These are phyloP conservation scores for Nyctalus aviator DNA, from an alignment of 2,797 vertebrate species.

Conservation along the genomic window DNA sequence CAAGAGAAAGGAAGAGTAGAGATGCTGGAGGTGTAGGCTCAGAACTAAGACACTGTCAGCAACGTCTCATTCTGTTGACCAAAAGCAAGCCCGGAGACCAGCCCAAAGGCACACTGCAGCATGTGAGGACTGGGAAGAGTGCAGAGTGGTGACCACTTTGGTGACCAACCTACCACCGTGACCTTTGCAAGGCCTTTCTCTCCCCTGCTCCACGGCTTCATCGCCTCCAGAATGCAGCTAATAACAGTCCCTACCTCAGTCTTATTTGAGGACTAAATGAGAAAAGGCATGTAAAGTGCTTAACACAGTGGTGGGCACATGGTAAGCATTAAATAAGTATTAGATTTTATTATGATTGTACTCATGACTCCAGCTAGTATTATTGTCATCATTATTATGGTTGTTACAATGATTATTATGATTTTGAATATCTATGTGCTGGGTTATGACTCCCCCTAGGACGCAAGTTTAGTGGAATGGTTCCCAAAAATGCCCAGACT, in stretches of 20 bases:
- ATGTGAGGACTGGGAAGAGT: neutral
- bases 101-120: neutral
- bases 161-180: neutral
- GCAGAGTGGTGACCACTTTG: neutral
- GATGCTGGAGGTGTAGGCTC: neutral
- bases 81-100: neutral
- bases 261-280: slow-evolving; percentile 16
- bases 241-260: neutral
- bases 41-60: neutral
- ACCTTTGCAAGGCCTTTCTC: neutral
- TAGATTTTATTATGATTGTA: neutral
- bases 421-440: slow-evolving; percentile 25
- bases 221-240: neutral
- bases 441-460: slow-evolving; percentile 7
- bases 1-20: neutral
- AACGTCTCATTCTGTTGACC: neutral
- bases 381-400: slow-evolving; percentile 1
- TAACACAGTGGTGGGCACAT: neutral
- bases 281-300: neutral
- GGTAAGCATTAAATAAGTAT: slow-evolving; percentile 28
- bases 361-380: neutral
- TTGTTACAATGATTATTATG: slow-evolving; percentile 13
- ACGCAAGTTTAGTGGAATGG: neutral
- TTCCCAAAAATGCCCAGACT: neutral
- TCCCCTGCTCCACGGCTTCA: neutral